A percentile compares a stretch with the other conserved stretches of the same genome.
Conservation (phyloP, 2,113 vertebrate species). For the Pseudopipra pipra region DNA sequence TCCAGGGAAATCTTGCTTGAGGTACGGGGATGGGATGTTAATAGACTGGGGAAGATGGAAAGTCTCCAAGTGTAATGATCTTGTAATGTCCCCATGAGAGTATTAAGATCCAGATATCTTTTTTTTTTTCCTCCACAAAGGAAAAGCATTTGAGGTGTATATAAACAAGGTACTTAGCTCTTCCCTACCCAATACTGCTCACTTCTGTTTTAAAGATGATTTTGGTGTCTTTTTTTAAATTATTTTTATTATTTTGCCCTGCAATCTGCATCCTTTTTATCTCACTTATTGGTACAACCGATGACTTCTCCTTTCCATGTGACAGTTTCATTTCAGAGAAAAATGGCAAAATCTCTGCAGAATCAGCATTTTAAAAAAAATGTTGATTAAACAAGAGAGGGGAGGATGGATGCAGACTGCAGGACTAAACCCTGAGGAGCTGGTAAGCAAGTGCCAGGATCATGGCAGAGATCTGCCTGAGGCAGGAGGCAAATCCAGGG, state of each 20-base stretch:
- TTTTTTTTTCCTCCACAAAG: not conserved
- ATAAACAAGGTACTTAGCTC: not conserved
- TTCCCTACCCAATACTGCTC: not conserved
- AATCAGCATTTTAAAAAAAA: not conserved
- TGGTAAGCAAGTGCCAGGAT: not conserved
- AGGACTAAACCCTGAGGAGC: not conserved
- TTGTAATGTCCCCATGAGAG: not conserved
- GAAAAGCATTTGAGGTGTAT: not conserved
- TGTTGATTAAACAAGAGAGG: not conserved
- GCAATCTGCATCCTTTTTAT: not conserved
- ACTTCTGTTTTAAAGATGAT: not conserved
- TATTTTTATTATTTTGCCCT: not conserved
- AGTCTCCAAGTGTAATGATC: not conserved
- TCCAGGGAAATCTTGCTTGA: constrained; percentile 2
- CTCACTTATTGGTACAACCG: not conserved
- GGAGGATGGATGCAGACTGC: not conserved
- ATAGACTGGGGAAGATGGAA: not conserved
- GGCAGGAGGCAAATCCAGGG: not conserved
- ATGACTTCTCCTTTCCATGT: not conserved
- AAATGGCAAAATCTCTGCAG: not conserved
- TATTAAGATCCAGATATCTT: not conserved
- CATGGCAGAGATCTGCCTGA: fast-evolving
- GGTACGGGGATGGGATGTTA: not conserved
- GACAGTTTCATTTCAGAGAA: constrained; percentile 6
- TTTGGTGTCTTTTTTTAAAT: not conserved